phyloP scores from a whole-genome alignment of 1,140 invertebrate species.

The Pissodes strobi region DNA sequence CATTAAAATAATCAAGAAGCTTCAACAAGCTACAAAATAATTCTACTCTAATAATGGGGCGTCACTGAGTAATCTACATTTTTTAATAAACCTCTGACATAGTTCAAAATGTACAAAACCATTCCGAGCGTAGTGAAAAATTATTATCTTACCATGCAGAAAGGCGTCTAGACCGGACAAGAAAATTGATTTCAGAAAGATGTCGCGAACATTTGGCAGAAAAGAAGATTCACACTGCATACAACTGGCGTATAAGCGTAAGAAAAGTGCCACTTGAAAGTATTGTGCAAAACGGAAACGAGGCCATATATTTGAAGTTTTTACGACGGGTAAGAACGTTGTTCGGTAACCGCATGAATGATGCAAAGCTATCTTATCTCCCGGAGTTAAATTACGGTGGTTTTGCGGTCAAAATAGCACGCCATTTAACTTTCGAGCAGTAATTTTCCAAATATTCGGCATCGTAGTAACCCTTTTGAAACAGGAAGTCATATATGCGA shows the following conservation, averaged over 20 bases:
- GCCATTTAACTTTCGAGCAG: slow-evolving; percentile 19
- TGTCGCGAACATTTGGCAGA: slow-evolving; percentile 12
- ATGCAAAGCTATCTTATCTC: slow-evolving; percentile 28
- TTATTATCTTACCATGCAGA: too few relatives aligned
- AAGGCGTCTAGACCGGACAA: background rate
- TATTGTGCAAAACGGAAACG: slow-evolving; percentile 27
- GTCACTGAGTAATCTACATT: too few relatives aligned
- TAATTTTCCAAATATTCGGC: slow-evolving; percentile 16
- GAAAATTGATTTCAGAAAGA: background rate
- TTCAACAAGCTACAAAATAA: too few relatives aligned
- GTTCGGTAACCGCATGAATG: slow-evolving; percentile 29
- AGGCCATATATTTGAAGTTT: slow-evolving; percentile 18
- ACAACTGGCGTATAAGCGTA: slow-evolving; percentile 8
- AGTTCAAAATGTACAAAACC: too few relatives aligned
- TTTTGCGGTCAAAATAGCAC: slow-evolving; percentile 27
- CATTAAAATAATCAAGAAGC: too few relatives aligned
- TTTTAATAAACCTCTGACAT: too few relatives aligned
- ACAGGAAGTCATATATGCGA: slow-evolving; percentile 2
- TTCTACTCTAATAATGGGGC: too few relatives aligned
- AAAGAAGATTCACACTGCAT: slow-evolving; percentile 15
- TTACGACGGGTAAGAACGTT: slow-evolving; percentile 17
- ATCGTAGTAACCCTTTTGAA: slow-evolving; percentile 7
- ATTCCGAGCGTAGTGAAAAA: too few relatives aligned
- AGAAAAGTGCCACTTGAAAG: slow-evolving; percentile 23
- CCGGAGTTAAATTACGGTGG: slow-evolving; percentile 23